These are phyloP conservation scores for Oncorhynchus keta DNA, from an alignment of 2,113 vertebrate genomes.

Conservation along the genomic window DNA sequence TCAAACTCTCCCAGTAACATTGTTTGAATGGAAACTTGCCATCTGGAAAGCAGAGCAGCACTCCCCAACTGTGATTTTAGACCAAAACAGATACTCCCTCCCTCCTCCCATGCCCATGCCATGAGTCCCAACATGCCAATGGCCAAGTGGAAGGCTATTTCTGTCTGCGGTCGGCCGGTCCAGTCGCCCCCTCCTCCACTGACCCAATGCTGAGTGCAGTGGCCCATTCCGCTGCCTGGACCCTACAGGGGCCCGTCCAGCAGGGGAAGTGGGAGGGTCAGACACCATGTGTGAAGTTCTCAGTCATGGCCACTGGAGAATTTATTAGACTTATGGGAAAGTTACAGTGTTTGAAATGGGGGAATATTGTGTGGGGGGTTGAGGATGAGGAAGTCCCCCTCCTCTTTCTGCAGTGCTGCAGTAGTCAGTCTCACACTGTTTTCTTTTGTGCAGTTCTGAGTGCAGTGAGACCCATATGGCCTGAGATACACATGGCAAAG, in stretches of 20 bases:
- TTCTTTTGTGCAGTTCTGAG: slow-evolving; percentile 34
- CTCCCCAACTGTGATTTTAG: slow-evolving; percentile 17
- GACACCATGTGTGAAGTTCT: slow-evolving; percentile 26
- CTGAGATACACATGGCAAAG: slow-evolving; percentile 25
- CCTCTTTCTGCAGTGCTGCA: slow-evolving; percentile 23
- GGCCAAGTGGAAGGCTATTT: slow-evolving; percentile 66
- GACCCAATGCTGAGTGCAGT: slow-evolving; percentile 45
- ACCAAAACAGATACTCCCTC: slow-evolving; percentile 36
- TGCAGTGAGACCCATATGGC: slow-evolving; percentile 34
- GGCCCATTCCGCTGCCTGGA: background rate
- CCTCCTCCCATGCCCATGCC: slow-evolving; percentile 47
- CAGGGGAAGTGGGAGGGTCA: slow-evolving; percentile 24
- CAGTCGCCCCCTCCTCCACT: background rate
- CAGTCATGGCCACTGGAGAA: slow-evolving; percentile 49
- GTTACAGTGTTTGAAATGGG: slow-evolving; percentile 64
- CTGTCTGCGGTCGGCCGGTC: slow-evolving; percentile 34
- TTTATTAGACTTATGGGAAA: slow-evolving; percentile 67
- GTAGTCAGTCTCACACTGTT: slow-evolving; percentile 30
- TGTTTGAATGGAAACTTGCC: background rate
- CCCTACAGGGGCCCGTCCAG: slow-evolving; percentile 4
- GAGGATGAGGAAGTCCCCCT: slow-evolving; percentile 52
- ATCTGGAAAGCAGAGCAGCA: slow-evolving; percentile 6
- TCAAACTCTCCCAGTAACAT: background rate
- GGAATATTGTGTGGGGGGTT: slow-evolving; percentile 62
- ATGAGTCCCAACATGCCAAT: slow-evolving; percentile 35